Evolutionary conservation across 2,888 invertebrate species (phyloP), one percentile per base, ranked within the genome.

Genomic region (Asteroscopus sphinx): DNA sequence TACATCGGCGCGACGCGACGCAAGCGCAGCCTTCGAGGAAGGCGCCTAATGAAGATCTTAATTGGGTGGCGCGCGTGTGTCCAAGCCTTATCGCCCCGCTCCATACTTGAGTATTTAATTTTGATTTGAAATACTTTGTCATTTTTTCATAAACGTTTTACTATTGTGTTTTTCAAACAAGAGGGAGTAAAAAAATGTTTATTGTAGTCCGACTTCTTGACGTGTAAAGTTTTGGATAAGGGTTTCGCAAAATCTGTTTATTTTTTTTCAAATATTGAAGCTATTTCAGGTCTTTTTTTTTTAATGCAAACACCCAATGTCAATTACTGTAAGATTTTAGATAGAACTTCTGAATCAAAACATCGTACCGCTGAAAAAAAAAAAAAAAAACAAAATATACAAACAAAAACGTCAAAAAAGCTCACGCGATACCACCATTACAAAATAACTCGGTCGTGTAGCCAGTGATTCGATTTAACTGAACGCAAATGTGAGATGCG

Each of bases 351-450:
- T 68, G 63, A 69, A 62, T 73, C 70, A 69, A 69, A 64, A 52
- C 56, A 45, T 46, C 44, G 64, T 61, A 62, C 67, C 68, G 69
- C 72, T 73, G 76, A 73, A 77, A 76, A 77, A 75, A 80, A 44
- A 68, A 73, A 82, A 76, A 73, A 82, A 80, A 81, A 80, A 80
- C 81, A 80, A 85, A 80, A 77, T 80, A 76, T n/a, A 81, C 83
- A 84, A 85, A 85, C 77, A 78, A 76, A 77, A 73, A 76, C 54
- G 62, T 76, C 63, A 80, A 81, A 81, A 85, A 81, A 76, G 68
- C 83, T 79, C 93, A 93, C 92, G 93, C 93, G 84, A 93, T 88
- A 86, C 85, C 78, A 80, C 88, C 90, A 93, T 92, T 92, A 92
- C 90, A 86, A 87, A 90, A 91, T 91, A 92, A 89, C 85, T 87